Evolutionary conservation across 1,140 invertebrate species (phyloP), one percentile per base, ranked within the genome.

Genomic region (Neodiprion virginianus): DNA sequence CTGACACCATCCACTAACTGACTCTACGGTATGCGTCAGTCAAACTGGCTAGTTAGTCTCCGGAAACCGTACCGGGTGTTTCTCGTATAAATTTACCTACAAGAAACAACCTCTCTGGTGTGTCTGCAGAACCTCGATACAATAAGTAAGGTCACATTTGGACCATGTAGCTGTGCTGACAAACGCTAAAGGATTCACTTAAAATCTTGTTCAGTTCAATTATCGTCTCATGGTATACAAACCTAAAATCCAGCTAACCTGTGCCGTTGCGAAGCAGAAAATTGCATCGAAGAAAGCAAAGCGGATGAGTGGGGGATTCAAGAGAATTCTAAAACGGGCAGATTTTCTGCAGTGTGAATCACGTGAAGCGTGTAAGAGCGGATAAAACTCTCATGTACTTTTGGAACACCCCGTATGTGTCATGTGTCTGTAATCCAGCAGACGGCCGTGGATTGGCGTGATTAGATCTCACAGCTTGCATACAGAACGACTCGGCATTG

Each of bases 1-100:
- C 17, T 11, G 67, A 69, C 40, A 69, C 67, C 17, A 17, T 47
- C 14, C 23, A 47, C 67, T 23, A 47, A 69, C 67, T 69, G 53
- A 61, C 53, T 61, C 5, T 61, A 61, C 11, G 67, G 61, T 69
- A 69, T 69, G 67, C 67, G 67, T 69, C 67, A 69, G 67, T 69
- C 67, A 69, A 69, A 69, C 67, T 21, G 14, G 67, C 40, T 69
- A 69, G 40, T 47, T 69, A 69, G 67, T 4, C 7, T 69, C 67
- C 5, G 11, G 11, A 12, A 61, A 61, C 53, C n/a, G 8, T 61
- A 61, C 53, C 53, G 53, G 53, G 53, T 61, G 53, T 61, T 14
- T 40, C 28, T 40, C 28, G 28, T 5, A 40, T 40, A 40, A 40
- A 40, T 40, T 40, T 40, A 5, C 1, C 28, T 3, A 40, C 28